Base-by-base conservation (phyloP, 1,140 invertebrate species). In the Apocrypta bakeri region DNA sequence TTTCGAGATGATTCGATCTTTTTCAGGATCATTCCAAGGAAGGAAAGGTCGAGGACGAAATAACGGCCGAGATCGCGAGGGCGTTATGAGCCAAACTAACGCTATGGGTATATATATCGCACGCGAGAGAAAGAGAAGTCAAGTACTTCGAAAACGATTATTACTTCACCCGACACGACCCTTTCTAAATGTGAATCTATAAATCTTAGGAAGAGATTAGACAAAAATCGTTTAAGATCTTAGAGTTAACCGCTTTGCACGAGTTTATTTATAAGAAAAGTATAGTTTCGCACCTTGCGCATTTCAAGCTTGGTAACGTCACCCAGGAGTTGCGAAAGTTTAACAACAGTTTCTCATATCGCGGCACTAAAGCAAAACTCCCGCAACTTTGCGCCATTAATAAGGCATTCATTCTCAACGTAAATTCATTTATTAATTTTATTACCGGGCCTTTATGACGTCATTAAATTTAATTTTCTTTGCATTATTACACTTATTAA, bases 311-410 rank as follows among this genome's bases (percentile, higher is more conserved):
- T 56, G 37, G 80, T 69, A 42, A 82, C 66, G 64, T 76, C 80
- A 69, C 61, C 27, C 64, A 61, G 40, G 17, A 42, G 61, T 76
- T 76, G 21, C 9, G 29, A 76, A 81, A 82, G 80, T 82, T 75
- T 82, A 69, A 82, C 64, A 76, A 82, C 27, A 82, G 80, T 82
- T 76, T 82, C 72, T 82, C 72, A 76, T 76, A 76, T 82, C 64
- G 63, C 17, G 29, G n/a, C 27, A 66, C 72, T 68, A 68, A 68
- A 63, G 31, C 37, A 69, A 76, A 81, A 76, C 63, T 76, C 48
- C 11, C 48, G 4, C 73, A 82, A 82, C 64, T 76, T 82, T 66
- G 63, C 63, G 24, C 29, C 40, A 69, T 81, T 81, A 81, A 68
- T 74, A 81, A 74, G 74, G 71, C 72, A 68, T 81, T 68, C 72